A percentile compares a stretch with the other conserved stretches of the same genome.
Evolutionary conservation across 2,797 vertebrate genomes (phyloP).

Genomic region (Potorous gilbertii): DNA sequence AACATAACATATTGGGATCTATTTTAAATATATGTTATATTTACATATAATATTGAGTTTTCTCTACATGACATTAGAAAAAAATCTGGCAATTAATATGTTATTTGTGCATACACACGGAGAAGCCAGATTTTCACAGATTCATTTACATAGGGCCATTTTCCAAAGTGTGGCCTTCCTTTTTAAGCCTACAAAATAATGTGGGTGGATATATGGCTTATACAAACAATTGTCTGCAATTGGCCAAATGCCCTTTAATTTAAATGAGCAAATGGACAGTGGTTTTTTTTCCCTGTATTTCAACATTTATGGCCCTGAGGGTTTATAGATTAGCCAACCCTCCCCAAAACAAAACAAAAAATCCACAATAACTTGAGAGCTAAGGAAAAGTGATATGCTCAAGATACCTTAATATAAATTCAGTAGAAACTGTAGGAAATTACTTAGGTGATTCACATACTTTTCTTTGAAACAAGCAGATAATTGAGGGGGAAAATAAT

Average conservation of each 20-base stretch:
- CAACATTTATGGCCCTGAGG: neutral
- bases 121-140: slow-evolving; percentile 47
- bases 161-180: slow-evolving; percentile 50
- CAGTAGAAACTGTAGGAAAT: neutral
- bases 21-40: slow-evolving; percentile 56
- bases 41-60: slow-evolving; percentile 24
- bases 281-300: neutral
- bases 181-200: slow-evolving; percentile 22
- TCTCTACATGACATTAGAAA: slow-evolving; percentile 35
- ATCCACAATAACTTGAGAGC: neutral
- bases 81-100: slow-evolving; percentile 47
- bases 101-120: slow-evolving; percentile 33
- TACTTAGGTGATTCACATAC: neutral
- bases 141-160: slow-evolving; percentile 49
- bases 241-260: neutral
- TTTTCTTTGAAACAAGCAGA: neutral
- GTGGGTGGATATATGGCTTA: neutral
- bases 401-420: neutral
- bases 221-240: slow-evolving; percentile 6
- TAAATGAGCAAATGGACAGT: slow-evolving; percentile 17
- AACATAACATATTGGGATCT: slow-evolving; percentile 49
- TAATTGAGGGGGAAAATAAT: neutral
- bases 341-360: neutral
- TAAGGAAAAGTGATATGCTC: neutral
- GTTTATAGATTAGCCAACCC: neutral